phyloP scores from a whole-genome alignment of 2,888 invertebrate genomes.

The Neuroscelio doddi region DNA sequence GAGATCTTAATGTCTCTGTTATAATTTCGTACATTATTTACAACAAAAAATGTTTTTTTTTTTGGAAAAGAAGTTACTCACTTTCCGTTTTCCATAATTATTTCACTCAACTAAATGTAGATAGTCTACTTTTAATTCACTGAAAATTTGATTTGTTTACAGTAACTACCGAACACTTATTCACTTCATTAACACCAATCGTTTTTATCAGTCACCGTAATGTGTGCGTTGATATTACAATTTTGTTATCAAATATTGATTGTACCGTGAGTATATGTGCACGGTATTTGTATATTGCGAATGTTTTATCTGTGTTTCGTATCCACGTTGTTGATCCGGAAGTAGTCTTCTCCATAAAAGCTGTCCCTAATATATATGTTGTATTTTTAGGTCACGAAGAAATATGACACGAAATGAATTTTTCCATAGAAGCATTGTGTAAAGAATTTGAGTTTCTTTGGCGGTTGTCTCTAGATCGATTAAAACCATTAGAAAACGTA shows the following conservation, averaged over 20 bases:
- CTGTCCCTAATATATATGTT: too few species aligned
- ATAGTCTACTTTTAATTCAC: not conserved
- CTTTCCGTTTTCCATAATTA: not conserved
- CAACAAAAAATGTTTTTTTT: not conserved
- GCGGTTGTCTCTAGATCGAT: too few species aligned
- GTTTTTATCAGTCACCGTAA: not conserved
- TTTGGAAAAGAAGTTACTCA: not conserved
- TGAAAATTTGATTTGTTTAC: not conserved
- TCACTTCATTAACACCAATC: not conserved
- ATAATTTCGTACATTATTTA: not conserved
- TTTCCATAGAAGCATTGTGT: too few species aligned
- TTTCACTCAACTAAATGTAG: not conserved
- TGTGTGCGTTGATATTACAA: too few species aligned
- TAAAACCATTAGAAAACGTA: conserved; percentile 6
- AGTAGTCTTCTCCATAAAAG: not conserved
- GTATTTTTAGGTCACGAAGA: not conserved
- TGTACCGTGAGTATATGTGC: too few species aligned
- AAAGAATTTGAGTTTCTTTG: too few species aligned
- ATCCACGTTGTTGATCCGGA: not conserved
- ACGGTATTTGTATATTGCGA: too few species aligned
- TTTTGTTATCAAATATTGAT: too few species aligned
- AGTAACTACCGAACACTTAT: not conserved
- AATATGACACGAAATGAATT: not conserved
- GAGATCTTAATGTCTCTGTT: not conserved
- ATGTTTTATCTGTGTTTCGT: too few species aligned